These are phyloP conservation scores for Bolborhynchus lineola DNA, from an alignment of 2,113 vertebrate species.

Conservation along the genomic window DNA sequence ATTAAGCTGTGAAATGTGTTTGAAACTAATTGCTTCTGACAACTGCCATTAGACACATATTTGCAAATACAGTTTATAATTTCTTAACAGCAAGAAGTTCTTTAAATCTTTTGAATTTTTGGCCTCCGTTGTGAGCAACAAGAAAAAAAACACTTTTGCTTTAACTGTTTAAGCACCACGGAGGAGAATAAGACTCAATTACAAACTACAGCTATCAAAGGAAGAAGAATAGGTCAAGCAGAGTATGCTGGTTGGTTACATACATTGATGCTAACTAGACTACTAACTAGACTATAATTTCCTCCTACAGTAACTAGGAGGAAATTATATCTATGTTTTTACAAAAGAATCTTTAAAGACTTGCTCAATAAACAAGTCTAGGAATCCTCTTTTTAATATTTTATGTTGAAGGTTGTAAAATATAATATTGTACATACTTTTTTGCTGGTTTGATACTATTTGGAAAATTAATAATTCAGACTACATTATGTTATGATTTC, in stretches of 20 bases:
- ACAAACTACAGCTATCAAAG: neutral
- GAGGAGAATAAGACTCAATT: neutral
- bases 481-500: neutral
- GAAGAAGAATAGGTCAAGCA: neutral
- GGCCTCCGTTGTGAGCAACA: neutral
- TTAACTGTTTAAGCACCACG: neutral
- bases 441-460: neutral
- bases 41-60: conserved; percentile 30
- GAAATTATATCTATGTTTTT: neutral
- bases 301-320: neutral
- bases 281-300: neutral
- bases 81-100: neutral
- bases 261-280: neutral
- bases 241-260: neutral
- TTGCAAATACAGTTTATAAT: conserved; percentile 33
- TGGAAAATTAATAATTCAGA: neutral
- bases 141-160: neutral
- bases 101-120: conserved; percentile 20
- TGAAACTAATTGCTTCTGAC: conserved; percentile 60
- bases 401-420: neutral
- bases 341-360: neutral
- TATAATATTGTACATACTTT: neutral
- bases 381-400: neutral
- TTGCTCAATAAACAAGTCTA: neutral
- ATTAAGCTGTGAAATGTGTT: conserved; percentile 44